These are phyloP conservation scores for Calliopsis andreniformis DNA, from an alignment of 1,140 invertebrate species.

Conservation along the genomic window DNA sequence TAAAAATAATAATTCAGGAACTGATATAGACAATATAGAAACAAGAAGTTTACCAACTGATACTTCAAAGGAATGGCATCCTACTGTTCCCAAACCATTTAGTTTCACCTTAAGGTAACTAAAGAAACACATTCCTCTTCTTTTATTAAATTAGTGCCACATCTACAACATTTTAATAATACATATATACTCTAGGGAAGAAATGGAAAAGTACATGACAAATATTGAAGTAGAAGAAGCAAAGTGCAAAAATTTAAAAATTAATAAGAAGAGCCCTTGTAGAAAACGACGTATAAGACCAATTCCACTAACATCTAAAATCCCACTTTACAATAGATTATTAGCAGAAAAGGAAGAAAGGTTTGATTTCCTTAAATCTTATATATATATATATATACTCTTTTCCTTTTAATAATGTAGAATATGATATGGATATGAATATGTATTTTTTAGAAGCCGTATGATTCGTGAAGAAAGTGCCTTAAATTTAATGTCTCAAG, in stretches of 20 bases:
- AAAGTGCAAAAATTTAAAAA: conserved; percentile 76
- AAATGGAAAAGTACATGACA: conserved; percentile 82
- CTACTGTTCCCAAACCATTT: conserved; percentile 85
- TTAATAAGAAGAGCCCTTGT: conserved; percentile 75
- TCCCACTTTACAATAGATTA: conserved; percentile 87
- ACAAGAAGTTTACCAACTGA: conserved; percentile 76
- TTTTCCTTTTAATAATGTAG: not conserved
- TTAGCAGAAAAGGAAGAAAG: conserved; percentile 86
- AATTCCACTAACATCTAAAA: conserved; percentile 86
- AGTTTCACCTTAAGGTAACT: conserved; percentile 85
- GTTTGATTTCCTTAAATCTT: conserved; percentile 73
- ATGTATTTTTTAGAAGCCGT: conserved; percentile 70
- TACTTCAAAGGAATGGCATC: conserved; percentile 76
- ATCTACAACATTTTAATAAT: not conserved
- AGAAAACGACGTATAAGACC: conserved; percentile 81
- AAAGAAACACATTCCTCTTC: not conserved
- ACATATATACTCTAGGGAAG: conserved; percentile 82
- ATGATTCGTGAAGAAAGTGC: conserved; percentile 77
- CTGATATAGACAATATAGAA: conserved; percentile 71
- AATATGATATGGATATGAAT: not conserved
- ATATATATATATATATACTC: conserved; percentile 23
- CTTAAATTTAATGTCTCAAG: conserved; percentile 77
- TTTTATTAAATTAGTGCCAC: not conserved
- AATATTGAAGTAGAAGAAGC: conserved; percentile 70
- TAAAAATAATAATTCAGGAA: conserved; percentile 71